phyloP scores from a whole-genome alignment of 2,888 invertebrate genomes.

The Rotaria magnacalcarata region DNA sequence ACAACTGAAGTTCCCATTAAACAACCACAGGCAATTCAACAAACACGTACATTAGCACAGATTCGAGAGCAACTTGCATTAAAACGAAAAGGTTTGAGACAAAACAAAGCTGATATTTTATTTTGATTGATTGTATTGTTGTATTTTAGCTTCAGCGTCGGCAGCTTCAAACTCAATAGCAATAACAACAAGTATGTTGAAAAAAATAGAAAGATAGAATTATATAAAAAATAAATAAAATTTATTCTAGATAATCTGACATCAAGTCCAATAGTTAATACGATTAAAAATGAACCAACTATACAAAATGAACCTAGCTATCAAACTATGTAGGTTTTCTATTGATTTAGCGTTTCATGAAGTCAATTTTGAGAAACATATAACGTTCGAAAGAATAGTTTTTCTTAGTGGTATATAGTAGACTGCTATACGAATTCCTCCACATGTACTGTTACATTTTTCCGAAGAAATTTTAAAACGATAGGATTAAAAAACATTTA shows the following conservation, averaged over 20 bases:
- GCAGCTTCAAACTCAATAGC: neutral
- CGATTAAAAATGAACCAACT: neutral
- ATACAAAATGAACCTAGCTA: neutral
- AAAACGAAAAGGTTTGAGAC: slow-evolving; percentile 7
- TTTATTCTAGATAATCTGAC: neutral
- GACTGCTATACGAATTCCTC: no score
- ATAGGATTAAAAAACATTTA: no score
- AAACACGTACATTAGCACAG: slow-evolving; percentile 56
- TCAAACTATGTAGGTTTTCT: neutral
- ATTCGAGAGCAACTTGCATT: slow-evolving; percentile 52
- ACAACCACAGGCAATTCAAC: slow-evolving; percentile 40
- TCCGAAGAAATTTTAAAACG: no score
- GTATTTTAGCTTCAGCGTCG: neutral
- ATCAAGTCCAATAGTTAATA: neutral
- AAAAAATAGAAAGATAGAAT: neutral
- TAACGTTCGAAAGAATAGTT: no score
- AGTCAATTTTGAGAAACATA: no score
- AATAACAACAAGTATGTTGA: neutral
- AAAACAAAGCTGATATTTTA: neutral
- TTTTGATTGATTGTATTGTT: neutral
- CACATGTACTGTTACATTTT: no score
- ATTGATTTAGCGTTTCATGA: neutral
- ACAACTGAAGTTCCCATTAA: neutral
- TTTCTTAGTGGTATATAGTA: no score
- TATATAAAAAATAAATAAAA: no score